Evolutionary conservation across 2,888 invertebrate genomes (phyloP), one percentile per base, ranked within the genome.

Genomic region (Saturnia japonica): DNA sequence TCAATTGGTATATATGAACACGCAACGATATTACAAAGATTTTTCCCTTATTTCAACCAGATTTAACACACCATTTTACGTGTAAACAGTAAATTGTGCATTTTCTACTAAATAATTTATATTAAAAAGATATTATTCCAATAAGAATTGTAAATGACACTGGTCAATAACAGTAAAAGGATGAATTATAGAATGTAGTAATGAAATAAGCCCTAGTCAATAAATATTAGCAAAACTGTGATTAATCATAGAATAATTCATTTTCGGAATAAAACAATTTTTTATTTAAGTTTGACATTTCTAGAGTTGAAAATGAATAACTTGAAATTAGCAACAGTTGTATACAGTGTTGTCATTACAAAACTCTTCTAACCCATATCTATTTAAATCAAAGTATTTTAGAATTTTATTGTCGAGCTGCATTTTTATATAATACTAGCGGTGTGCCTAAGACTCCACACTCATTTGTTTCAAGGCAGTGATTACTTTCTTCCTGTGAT

Each of bases 271-370:
- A 57, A 28, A 51, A 77, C 78, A 85, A 85, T 88, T 87, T 88
- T 85, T 83, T 90, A 90, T 90, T 91, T 91, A 88, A 88, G 90
- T 91, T 90, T 93, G 92, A 93, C 93, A 90, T 89, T 88, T 85
- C 81, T 79, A 83, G 84, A 83, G 82, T 87, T 89, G 86, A 83
- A 83, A 82, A 81, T 78, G 76, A 82, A 75, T 73, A 64, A 73
- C 78, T 71, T 83, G 89, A 90, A 88, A 85, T 51, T 84, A 79
- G 83, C 71, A 45, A 64, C 73, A 67, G 57, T 57, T 68, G 43
- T 45, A 22, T 16, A 9, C 16, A 68, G 72, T 75, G 74, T 75
- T 78, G 73, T 78, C 74, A 77, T 68, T 19, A 11, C 28, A 19
- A 51, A 51, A 19, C 22, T n/a, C 0, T 47, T 16, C 4, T 22